Percentiles rank a stretch among this genome's conserved stretches.
Evolutionary conservation across 2,888 invertebrate genomes (phyloP).

Genomic region (Rotaria socialis): DNA sequence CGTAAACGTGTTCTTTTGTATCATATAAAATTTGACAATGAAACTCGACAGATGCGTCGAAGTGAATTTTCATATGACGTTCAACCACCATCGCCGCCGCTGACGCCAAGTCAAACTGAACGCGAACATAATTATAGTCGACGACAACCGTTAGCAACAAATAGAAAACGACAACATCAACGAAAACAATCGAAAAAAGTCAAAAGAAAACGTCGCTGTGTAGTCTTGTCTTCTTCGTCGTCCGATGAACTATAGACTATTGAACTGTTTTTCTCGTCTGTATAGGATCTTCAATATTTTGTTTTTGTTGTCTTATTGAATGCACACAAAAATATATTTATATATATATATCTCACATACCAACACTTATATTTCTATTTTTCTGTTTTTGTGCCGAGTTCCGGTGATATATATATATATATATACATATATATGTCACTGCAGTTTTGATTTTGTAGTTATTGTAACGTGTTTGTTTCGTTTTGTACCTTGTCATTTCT

Average conservation of each 20-base stretch:
- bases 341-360: neutral
- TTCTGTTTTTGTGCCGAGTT: neutral
- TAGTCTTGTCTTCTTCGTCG: neutral
- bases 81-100: neutral
- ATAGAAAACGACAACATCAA: neutral
- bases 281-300: neutral
- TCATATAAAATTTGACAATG: neutral
- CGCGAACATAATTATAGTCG: neutral
- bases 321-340: neutral
- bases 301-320: neutral
- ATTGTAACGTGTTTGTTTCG: neutral
- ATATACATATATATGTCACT: too few species aligned
- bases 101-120: neutral
- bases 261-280: too few species aligned
- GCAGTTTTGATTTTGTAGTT: neutral
- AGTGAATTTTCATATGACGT: neutral
- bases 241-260: neutral
- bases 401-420: neutral
- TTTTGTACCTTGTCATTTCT: neutral
- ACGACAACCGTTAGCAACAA: neutral
- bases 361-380: neutral
- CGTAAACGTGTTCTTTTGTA: slow-evolving; percentile 7
- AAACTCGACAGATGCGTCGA: neutral
- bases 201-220: too few species aligned
- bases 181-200: neutral